Base-by-base conservation (phyloP, 2,113 vertebrate genomes). In the Egretta garzetta region DNA sequence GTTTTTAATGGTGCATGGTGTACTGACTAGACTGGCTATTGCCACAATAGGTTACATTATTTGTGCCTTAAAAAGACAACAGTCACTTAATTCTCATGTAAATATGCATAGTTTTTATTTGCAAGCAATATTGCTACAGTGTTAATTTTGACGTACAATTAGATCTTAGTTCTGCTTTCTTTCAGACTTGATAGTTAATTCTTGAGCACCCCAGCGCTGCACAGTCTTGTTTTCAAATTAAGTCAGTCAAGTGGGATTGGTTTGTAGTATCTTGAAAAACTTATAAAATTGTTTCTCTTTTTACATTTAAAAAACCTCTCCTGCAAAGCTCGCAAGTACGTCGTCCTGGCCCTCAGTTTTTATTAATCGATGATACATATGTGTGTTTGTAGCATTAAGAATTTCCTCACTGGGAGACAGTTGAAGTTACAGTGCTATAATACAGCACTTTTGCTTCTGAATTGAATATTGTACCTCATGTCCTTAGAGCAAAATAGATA, bases 201-300 rank as follows among this genome's bases (percentile, higher is more conserved):
- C 43, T 81, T 27, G 45, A 94, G 88, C 64, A 77, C 75, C 92
- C 85, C 63, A 80, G 96, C 5, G 96, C 97, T 97, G 96, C 97
- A 96, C 95, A 90, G 92, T 89, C 90, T 74, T 67, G 50, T 79
- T 84, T 92, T 87, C 67, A 67, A 77, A 71, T 84, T 79, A 86
- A 96, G 95, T 90, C 94, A 97, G 94, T 97, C 93, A 96, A 97
- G 95, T 97, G 93, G 95, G 96, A 97, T 97, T 96, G 93, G 81
- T 96, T 97, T 0, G 1, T 39, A 80, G 85, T 80, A 73, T 70
- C 59, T 90, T 83, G 82, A 77, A 95, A 94, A 93, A 83, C 67
- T 71, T 28, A 56, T 58, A 5, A 79, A 95, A 95, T 66, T 50
- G 75, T 96, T 91, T 93, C 71, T 91, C 41, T 89, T 90, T 45